phyloP scores from a whole-genome alignment of 2,113 vertebrate species.

The Geococcyx californianus region DNA sequence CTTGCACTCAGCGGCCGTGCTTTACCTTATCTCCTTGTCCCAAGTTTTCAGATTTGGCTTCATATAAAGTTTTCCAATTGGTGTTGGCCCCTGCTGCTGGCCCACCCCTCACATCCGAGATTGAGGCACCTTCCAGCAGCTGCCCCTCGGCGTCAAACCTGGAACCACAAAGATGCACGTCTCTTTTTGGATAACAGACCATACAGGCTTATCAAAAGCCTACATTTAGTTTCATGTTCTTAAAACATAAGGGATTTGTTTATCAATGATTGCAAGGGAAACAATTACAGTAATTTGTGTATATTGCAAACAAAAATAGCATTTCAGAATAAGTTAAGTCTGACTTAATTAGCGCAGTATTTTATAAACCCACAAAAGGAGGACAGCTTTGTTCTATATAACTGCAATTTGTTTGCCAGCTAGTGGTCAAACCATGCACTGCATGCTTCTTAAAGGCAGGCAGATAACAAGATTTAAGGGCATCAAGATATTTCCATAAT shows the following conservation, averaged over 20 bases:
- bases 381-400: conserved; percentile 57
- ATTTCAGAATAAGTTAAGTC: conserved; percentile 50
- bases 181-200: not conserved
- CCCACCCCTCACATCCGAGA: conserved; percentile 84
- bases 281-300: conserved; percentile 45
- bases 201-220: not conserved
- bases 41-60: conserved; percentile 90
- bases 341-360: conserved; percentile 45
- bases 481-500: conserved; percentile 61
- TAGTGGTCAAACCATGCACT: conserved; percentile 69
- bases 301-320: conserved; percentile 56
- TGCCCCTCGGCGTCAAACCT: conserved; percentile 97
- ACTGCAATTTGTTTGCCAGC: conserved; percentile 73
- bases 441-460: conserved; percentile 20
- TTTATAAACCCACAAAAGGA: conserved; percentile 46
- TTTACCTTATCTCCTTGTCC: conserved; percentile 95
- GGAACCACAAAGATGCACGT: conserved; percentile 15
- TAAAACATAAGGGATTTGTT: conserved; percentile 1
- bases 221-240: not conserved
- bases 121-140: conserved; percentile 84
- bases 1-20: not conserved
- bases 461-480: conserved; percentile 67
- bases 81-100: conserved; percentile 63
- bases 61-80: conserved; percentile 92
- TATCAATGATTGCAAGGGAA: conserved; percentile 32